A percentile compares a stretch with the other conserved stretches of the same genome.
These are phyloP conservation scores for Shinisaurus crocodilurus DNA, from an alignment of 2,113 vertebrate genomes.

Conservation along the genomic window DNA sequence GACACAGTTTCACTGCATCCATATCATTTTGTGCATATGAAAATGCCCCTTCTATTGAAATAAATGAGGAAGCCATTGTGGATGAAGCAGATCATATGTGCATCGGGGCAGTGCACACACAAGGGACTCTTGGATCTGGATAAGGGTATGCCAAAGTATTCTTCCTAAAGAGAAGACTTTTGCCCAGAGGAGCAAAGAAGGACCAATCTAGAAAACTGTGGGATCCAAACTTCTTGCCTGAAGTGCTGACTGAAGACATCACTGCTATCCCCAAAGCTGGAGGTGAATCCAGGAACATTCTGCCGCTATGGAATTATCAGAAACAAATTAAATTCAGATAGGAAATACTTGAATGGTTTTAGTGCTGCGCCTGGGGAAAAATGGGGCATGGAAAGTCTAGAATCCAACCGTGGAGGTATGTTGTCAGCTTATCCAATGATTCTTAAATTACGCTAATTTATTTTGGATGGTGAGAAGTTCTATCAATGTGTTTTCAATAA, in stretches of 20 bases:
- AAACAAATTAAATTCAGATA: background rate
- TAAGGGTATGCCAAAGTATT: background rate
- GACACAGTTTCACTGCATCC: background rate
- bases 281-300: background rate
- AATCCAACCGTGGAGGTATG: background rate
- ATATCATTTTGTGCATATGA: background rate
- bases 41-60: background rate
- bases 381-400: background rate
- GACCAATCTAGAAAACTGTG: background rate
- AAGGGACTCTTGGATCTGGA: background rate
- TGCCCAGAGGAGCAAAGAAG: background rate
- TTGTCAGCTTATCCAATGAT: background rate
- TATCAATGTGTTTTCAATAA: slow-evolving; percentile 6
- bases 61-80: background rate
- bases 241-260: background rate
- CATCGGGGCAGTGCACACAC: background rate
- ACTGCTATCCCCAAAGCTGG: background rate
- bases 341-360: background rate
- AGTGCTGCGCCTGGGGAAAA: background rate
- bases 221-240: background rate
- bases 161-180: background rate
- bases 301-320: background rate
- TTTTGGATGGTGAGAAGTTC: background rate
- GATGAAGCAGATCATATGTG: background rate
- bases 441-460: background rate